Base-by-base conservation (phyloP, 2,888 invertebrate genomes). In the Eumerus sabulonum region DNA sequence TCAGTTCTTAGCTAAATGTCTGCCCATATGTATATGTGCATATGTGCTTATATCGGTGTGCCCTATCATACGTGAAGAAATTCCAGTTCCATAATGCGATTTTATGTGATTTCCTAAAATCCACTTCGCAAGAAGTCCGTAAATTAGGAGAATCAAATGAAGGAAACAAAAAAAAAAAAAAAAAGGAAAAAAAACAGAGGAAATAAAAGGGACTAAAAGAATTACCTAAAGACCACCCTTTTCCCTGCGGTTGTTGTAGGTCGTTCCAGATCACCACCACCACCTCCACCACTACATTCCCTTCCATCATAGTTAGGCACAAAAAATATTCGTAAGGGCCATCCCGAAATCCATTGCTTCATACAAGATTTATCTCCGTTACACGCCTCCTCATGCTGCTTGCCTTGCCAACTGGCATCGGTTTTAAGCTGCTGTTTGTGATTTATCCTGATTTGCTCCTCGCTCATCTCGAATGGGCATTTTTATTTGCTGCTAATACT, bases 401-500 rank as follows among this genome's bases (percentile, higher is more conserved):
- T 27, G 27, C 27, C 27, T 27, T 27, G 27, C 27, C 27, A 27
- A 27, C 27, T 27, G 27, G 27, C 53, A 71, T 63, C 68, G 63
- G 63, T 38, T 36, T 51, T 57, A 38, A 63, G 68, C 72, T 77
- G 63, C 72, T 77, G 72, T 63, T 72, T 77, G 72, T 77, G 77
- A 77, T 79, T 79, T 79, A 73, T 79, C 79, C 79, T 73, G 73
- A 73, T 79, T 79, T 68, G 73, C 68, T 64, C 68, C 27, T 68
- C 64, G 74, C 73, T 79, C 68, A 68, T 51, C 67, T 57, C 67
- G 72, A 63, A 77, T 79, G 79, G 79, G 68, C 74, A 73, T 73
- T 74, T 79, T 79, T 79, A 79, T 79, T 79, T 79, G 63, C 79
- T 79, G 79, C 79, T 79, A 79, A 79, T 79, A 74, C 79, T 79